Evolutionary conservation across 2,797 vertebrate species (phyloP).

Genomic region (Nasua narica): DNA sequence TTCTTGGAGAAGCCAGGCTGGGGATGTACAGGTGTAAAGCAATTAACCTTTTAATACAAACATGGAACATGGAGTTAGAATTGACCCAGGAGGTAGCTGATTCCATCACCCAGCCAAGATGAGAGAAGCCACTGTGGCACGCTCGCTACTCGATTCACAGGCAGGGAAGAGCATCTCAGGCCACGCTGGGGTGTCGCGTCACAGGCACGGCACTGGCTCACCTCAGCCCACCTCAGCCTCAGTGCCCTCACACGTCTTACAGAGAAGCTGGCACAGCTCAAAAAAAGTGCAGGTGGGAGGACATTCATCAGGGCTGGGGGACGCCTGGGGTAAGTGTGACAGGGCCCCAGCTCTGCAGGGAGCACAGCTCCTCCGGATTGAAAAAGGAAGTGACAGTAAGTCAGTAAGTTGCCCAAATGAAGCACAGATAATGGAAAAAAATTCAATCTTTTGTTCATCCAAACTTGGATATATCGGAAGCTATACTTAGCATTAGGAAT

Average conservation of each 20-base stretch:
- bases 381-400: not conserved
- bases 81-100: conserved; percentile 4
- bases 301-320: not conserved
- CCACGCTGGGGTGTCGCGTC: accelerated
- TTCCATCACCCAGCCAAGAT: not conserved
- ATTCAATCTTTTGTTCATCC: not conserved
- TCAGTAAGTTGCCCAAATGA: not conserved
- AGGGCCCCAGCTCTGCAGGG: not conserved
- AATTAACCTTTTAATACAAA: conserved; percentile 72
- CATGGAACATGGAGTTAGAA: conserved; percentile 6
- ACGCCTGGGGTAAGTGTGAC: not conserved
- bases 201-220: not conserved
- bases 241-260: not conserved
- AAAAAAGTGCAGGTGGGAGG: not conserved
- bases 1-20: conserved; percentile 13
- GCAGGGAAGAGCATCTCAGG: not conserved
- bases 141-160: not conserved
- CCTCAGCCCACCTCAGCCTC: not conserved
- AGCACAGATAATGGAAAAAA: not conserved
- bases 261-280: not conserved
- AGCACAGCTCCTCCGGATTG: not conserved
- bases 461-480: not conserved
- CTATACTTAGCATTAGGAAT: not conserved
- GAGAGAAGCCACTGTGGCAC: not conserved
- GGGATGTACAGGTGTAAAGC: conserved; percentile 41